These are phyloP conservation scores for Plectus sambesii DNA, from an alignment of 1,140 invertebrate genomes.

Conservation along the genomic window DNA sequence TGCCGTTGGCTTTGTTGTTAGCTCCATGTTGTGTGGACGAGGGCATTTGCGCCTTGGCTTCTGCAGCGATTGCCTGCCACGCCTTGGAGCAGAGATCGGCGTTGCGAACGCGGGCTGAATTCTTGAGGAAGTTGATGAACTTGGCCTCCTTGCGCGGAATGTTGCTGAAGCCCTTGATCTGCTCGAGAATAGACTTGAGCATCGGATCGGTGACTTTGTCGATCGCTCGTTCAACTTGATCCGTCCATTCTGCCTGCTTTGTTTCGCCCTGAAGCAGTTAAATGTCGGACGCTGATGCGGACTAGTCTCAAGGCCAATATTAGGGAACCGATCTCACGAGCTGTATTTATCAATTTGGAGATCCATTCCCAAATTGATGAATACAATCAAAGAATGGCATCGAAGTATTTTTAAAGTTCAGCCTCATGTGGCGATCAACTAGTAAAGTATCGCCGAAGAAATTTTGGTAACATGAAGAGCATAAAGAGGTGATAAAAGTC, in stretches of 20 bases:
- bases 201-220: conserved; percentile 54
- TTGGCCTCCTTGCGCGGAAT: conserved; percentile 80
- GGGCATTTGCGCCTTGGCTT: conserved; percentile 25
- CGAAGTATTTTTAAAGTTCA: too few species aligned
- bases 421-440: too few species aligned
- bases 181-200: conserved; percentile 58
- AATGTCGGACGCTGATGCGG: too few species aligned
- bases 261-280: conserved; percentile 80
- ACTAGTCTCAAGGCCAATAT: too few species aligned
- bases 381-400: too few species aligned
- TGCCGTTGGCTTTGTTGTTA: too few species aligned
- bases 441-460: too few species aligned
- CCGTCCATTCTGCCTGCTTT: conserved; percentile 77
- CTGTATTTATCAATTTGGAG: too few species aligned
- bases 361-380: too few species aligned
- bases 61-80: conserved; percentile 32
- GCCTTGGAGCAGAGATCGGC: conserved; percentile 20
- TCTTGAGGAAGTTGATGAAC: conserved; percentile 58
- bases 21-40: too few species aligned
- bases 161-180: conserved; percentile 64
- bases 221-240: conserved; percentile 64
- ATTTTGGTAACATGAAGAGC: conserved; percentile 10
- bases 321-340: too few species aligned
- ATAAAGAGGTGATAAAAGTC: too few species aligned
- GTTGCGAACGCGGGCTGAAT: conserved; percentile 43